Base-by-base conservation (phyloP, 2,113 vertebrate species). In the Amphiprion percula region DNA sequence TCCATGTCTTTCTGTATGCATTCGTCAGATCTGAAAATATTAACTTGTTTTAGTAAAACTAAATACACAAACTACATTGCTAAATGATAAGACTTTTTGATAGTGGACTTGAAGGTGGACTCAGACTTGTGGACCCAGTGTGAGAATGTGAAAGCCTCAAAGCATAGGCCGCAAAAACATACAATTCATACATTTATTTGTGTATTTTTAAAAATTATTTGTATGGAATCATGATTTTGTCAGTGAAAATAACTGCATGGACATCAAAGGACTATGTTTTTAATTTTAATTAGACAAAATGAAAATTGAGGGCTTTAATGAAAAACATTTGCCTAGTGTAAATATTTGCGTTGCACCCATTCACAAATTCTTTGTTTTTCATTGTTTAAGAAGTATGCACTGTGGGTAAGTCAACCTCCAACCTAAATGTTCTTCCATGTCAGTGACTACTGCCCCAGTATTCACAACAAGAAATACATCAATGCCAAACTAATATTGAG, bases 191-290 rank as follows among this genome's bases (percentile, higher is more conserved):
- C 50, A 5, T 65, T 58, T 67, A 30, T 47, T 54, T 64, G 8
- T 64, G 16, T 46, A n/a, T 65, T 66, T 56, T 59, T 11, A 49
- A 61, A 58, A 49, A 1, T 1, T 61, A 60, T 84, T 41, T 67
- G 12, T 73, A 15, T 56, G n/a, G 33, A 26, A 50, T 58, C 50
- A 46, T 80, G 24, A 24, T 19, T 68, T 74, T 82, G 47, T 74
- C 1, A 78, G 15, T 69, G 24, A 63, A 68, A 80, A 30, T 69
- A 46, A 80, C 49, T 88, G 82, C 86, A 92, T 90, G 89, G 91
- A 90, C 87, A 93, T 90, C 91, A 91, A 89, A 91, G 82, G 87
- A 90, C 88, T 89, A 82, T 83, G 67, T 66, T 72, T 15, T 53
- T 75, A 12, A 47, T 30, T 59, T 50, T 52, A 11, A 39, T 56